Percentiles rank a stretch among this genome's conserved stretches.
Conservation (phyloP, 2,113 vertebrate species). For the Glareola pratincola region DNA sequence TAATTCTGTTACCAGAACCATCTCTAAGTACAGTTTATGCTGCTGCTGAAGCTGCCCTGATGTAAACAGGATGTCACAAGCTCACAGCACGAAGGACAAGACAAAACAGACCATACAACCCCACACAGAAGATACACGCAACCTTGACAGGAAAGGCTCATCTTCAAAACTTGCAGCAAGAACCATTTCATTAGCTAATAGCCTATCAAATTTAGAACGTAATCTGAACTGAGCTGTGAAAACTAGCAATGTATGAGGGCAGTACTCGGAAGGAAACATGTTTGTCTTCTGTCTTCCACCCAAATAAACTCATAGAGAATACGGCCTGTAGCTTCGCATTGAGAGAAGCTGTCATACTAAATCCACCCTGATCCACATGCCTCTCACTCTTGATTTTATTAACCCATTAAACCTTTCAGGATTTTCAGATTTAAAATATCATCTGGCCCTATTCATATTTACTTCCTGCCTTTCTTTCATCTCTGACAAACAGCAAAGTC, state of each 20-base stretch:
- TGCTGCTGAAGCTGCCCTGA: neutral
- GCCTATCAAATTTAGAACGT: neutral
- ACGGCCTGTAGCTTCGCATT: neutral
- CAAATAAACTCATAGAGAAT: neutral
- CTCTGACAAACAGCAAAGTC: conserved; percentile 9
- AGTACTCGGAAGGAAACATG: neutral
- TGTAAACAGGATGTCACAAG: conserved; percentile 45
- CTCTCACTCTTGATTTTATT: conserved; percentile 4
- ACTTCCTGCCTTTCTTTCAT: conserved; percentile 45
- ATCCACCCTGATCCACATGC: neutral
- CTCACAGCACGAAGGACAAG: neutral
- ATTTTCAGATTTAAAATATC: neutral
- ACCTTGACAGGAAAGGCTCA: neutral
- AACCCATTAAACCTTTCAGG: conserved; percentile 10
- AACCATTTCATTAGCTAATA: neutral
- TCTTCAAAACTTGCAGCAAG: neutral
- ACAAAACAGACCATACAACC: neutral
- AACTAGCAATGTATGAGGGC: neutral
- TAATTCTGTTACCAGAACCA: neutral
- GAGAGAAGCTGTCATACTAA: neutral
- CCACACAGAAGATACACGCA: neutral
- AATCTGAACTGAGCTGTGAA: neutral
- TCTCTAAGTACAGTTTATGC: neutral
- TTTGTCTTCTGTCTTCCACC: neutral
- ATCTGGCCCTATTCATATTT: neutral